These are phyloP conservation scores for Myxocyprinus asiaticus DNA, from an alignment of 2,113 vertebrate genomes.

Conservation along the genomic window DNA sequence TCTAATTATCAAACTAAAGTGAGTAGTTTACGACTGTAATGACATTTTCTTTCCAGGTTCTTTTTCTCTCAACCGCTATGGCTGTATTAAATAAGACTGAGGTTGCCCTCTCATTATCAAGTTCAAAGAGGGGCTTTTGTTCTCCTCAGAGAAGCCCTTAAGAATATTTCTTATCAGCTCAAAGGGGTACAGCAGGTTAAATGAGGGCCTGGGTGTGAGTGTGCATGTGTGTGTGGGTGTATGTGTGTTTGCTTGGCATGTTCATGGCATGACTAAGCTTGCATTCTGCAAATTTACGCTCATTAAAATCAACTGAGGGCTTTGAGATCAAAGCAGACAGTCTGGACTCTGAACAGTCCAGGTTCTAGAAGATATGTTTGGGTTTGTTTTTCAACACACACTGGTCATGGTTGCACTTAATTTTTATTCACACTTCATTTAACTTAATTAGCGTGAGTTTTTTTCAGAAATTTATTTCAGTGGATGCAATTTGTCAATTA, in stretches of 20 bases:
- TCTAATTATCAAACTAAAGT: not conserved
- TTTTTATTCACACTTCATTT: not conserved
- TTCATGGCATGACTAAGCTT: slow-evolving; percentile 21
- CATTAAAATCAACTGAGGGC: slow-evolving; percentile 48
- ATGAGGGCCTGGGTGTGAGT: slow-evolving; percentile 3
- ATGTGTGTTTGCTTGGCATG: not conserved
- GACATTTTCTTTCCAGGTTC: not conserved
- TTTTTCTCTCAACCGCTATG: not conserved
- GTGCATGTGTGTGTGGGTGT: slow-evolving; percentile 7
- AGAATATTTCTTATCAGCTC: slow-evolving; percentile 45
- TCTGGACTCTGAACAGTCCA: not conserved
- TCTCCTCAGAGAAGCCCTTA: slow-evolving; percentile 44
- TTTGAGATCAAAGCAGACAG: slow-evolving; percentile 23
- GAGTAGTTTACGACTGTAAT: not conserved
- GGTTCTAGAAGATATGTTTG: not conserved
- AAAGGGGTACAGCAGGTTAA: slow-evolving; percentile 47
- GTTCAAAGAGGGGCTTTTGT: slow-evolving; percentile 58
- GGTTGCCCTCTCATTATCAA: slow-evolving; percentile 52
- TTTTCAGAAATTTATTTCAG: slow-evolving; percentile 15
- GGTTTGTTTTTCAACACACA: not conserved
- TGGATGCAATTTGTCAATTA: not conserved
- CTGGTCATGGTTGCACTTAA: slow-evolving; percentile 23
- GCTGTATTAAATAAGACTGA: slow-evolving; percentile 14
- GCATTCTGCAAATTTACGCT: slow-evolving; percentile 43
- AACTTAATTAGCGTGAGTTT: not conserved